phyloP scores from a whole-genome alignment of 1,140 invertebrate genomes.

The Rhagoletis zephyria region DNA sequence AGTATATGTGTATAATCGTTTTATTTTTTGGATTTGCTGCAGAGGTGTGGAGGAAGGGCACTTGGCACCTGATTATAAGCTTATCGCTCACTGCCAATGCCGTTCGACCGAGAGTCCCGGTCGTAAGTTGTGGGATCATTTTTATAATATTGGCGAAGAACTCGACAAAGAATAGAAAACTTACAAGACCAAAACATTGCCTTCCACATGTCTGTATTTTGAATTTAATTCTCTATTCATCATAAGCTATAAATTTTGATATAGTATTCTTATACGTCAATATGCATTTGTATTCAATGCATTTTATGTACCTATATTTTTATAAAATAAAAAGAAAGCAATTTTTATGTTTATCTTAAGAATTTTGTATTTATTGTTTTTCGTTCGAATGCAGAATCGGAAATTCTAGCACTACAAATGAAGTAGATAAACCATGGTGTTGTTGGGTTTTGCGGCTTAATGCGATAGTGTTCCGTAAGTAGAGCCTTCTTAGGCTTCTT shows the following conservation, averaged over 20 bases:
- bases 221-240: neutral
- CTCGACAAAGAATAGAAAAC: neutral
- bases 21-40: constrained; percentile 29
- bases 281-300: neutral
- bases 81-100: constrained; percentile 72
- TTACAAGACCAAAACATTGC: neutral
- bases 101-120: constrained; percentile 69
- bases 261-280: neutral
- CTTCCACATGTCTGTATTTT: neutral
- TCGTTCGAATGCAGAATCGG: neutral
- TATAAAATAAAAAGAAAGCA: neutral
- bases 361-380: constrained; percentile 4
- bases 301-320: constrained; percentile 2
- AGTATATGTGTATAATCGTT: neutral
- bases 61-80: constrained; percentile 73
- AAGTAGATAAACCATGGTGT: too few relatives aligned
- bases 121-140: constrained; percentile 57
- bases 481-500: neutral
- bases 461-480: neutral
- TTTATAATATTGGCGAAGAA: constrained; percentile 53
- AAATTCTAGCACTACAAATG: neutral
- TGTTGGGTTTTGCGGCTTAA: too few relatives aligned
- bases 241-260: neutral
- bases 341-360: neutral
- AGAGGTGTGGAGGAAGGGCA: constrained; percentile 73